phyloP scores from a whole-genome alignment of 2,888 invertebrate species.

The Euspilapteryx auroguttella region DNA sequence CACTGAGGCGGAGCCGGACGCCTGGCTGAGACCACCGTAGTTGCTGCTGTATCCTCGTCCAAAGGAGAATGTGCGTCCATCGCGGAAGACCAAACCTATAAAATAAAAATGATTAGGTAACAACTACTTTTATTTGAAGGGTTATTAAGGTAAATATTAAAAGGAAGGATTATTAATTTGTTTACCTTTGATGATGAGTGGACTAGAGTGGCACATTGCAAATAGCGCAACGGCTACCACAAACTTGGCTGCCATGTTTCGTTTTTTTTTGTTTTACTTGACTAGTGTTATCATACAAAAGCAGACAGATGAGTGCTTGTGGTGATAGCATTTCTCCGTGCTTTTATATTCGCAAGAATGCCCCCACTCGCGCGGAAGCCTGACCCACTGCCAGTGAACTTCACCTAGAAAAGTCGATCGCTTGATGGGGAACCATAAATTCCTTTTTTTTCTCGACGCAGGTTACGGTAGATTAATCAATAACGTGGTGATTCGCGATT shows the following conservation, averaged over 20 bases:
- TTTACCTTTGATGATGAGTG: constrained; percentile 38
- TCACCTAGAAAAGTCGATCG: constrained; percentile 32
- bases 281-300: constrained; percentile 15
- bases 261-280: constrained; percentile 5
- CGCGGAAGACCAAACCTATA: constrained; percentile 28
- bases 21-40: constrained; percentile 18
- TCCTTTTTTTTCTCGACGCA: too few relatives aligned
- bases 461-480: too few relatives aligned
- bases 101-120: constrained; percentile 5
- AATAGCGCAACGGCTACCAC: constrained; percentile 30
- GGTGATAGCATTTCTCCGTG: constrained; percentile 54
- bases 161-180: too few relatives aligned
- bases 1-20: constrained; percentile 23
- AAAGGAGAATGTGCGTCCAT: constrained; percentile 28
- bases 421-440: constrained; percentile 33
- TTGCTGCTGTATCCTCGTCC: constrained; percentile 26
- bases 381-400: constrained; percentile 38
- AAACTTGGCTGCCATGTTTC: constrained; percentile 38
- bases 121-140: background rate
- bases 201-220: constrained; percentile 32
- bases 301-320: constrained; percentile 38
- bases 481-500: too few relatives aligned
- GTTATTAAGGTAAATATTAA: too few relatives aligned
- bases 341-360: constrained; percentile 30
- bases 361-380: constrained; percentile 23